Evolutionary conservation across 2,888 invertebrate species (phyloP), one percentile per base, ranked within the genome.

Genomic region (Mayetiola destructor): DNA sequence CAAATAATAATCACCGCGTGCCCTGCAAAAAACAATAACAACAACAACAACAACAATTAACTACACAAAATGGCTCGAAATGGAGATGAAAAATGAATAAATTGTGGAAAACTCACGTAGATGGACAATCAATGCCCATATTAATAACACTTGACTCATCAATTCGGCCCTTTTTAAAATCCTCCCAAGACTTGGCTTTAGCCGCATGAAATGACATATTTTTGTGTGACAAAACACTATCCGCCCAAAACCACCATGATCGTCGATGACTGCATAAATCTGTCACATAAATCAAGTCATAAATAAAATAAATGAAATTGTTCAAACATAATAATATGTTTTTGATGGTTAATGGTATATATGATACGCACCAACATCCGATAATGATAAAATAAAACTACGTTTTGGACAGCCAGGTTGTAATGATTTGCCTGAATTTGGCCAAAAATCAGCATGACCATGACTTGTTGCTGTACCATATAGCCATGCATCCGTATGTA

Each of bases 401-500:
- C 72, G 64, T 59, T 57, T 58, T n/a, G 62, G 62, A 40, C 64
- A 64, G 2, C 64, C 64, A 3, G 64, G 64, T 35, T 64, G 64
- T 16, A 62, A 42, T 3, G 62, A 60, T 55, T 57, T 60, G 5
- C 64, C 64, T 1, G 59, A 58, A 53, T 63, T 63, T 36, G 62
- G 63, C 63, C 63, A 80, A 79, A 65, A 80, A 80, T 14, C 80
- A 0, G 71, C 79, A 0, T 78, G 77, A 1, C 80, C 80, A 0
- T 79, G 78, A 18, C 70, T 67, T 1, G 76, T 74, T 0, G 79
- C 79, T 0, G 79, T 78, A 0, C 80, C 80, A 59, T 79, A 80
- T 0, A 75, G 71, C 35, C 80, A 79, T 0, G 80, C 79, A 61
- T 83, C 82, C 1, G 84, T 82, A 64, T 85, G 85, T 59, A 85